phyloP scores from a whole-genome alignment of 1,140 invertebrate species.

The Bombus vancouverensis region DNA sequence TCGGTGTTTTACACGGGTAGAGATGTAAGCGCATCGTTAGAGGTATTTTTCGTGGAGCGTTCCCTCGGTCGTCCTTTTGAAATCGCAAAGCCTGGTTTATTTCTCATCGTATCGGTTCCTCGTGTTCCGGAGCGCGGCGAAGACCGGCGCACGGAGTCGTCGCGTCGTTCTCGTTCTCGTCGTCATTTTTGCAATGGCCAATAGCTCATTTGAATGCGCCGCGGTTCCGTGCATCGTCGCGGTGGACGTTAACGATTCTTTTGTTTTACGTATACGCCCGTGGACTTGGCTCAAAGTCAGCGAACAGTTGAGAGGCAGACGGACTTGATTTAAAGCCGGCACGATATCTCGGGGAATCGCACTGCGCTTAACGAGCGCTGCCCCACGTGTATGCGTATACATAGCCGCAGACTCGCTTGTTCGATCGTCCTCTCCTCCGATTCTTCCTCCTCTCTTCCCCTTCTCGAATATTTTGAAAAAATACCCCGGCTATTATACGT shows the following conservation, averaged over 20 bases:
- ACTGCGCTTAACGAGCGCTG: conserved; percentile 78
- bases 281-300: conserved; percentile 78
- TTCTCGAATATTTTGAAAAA: conserved; percentile 38
- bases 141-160: neutral
- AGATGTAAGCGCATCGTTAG: neutral
- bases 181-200: conserved; percentile 76
- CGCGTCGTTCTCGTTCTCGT: conserved; percentile 56
- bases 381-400: conserved; percentile 58
- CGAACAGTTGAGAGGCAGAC: conserved; percentile 74
- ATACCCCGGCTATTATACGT: conserved; percentile 17
- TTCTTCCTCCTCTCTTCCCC: neutral
- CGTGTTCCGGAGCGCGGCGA: neutral
- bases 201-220: conserved; percentile 80
- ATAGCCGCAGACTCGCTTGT: conserved; percentile 22
- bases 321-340: conserved; percentile 80
- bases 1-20: neutral
- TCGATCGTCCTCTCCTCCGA: conserved; percentile 30
- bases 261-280: conserved; percentile 79
- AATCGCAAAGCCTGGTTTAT: conserved; percentile 39
- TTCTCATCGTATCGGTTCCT: conserved; percentile 49
- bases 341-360: conserved; percentile 80
- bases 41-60: neutral
- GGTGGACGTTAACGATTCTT: conserved; percentile 80
- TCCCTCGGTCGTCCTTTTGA: neutral
- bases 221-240: conserved; percentile 67